Evolutionary conservation across 2,888 invertebrate genomes (phyloP).

Genomic region (Diloba caeruleocephala): DNA sequence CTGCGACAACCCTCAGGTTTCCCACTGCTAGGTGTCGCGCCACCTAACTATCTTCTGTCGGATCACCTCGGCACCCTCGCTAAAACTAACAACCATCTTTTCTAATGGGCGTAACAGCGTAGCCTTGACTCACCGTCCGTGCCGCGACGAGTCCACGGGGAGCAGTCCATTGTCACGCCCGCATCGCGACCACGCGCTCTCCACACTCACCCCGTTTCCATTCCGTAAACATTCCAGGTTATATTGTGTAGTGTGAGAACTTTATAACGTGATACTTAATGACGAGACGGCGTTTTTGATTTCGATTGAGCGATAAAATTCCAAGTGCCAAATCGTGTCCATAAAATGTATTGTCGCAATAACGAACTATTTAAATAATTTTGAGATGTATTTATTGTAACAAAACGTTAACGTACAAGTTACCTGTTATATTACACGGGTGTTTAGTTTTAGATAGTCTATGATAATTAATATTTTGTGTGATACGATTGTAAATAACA

Average conservation of each 20-base stretch:
- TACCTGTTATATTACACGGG: constrained; percentile 54
- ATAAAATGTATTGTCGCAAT: constrained; percentile 73
- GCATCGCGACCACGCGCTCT: constrained; percentile 26
- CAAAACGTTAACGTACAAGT: constrained; percentile 53
- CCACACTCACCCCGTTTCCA: constrained; percentile 30
- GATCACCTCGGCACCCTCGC: constrained; percentile 90
- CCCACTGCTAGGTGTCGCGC: constrained; percentile 89
- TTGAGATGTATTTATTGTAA: constrained; percentile 70
- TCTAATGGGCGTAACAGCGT: constrained; percentile 84
- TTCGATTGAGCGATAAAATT: constrained; percentile 59
- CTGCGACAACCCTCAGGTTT: constrained; percentile 90
- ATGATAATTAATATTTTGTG: constrained; percentile 68
- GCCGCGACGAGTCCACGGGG: constrained; percentile 49
- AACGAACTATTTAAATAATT: constrained; percentile 67
- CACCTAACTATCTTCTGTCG: constrained; percentile 90
- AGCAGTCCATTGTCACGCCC: constrained; percentile 39
- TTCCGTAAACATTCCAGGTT: constrained; percentile 46
- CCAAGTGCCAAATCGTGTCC: constrained; percentile 84
- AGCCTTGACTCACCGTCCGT: constrained; percentile 57
- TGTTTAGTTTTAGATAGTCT: constrained; percentile 64
- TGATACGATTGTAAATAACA: constrained; percentile 79
- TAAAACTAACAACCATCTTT: constrained; percentile 90
- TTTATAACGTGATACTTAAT: constrained; percentile 49
- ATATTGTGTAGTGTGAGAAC: constrained; percentile 55
- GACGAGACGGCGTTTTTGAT: constrained; percentile 54